Percentiles rank a stretch among this genome's conserved stretches.
These are phyloP conservation scores for Capreolus pygargus DNA, from an alignment of 2,113 vertebrate species.

Conservation along the genomic window DNA sequence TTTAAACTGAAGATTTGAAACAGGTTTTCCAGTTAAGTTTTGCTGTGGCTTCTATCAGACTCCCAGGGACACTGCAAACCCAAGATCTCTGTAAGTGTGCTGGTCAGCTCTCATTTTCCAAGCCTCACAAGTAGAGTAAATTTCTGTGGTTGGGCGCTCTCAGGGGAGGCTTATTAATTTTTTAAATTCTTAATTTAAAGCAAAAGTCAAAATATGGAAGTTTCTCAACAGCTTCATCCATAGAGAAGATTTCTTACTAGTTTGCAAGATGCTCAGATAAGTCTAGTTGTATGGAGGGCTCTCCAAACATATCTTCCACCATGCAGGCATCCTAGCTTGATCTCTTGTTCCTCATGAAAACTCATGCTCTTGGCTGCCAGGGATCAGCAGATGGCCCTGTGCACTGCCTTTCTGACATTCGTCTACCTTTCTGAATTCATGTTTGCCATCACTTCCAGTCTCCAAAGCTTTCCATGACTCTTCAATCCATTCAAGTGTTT, in stretches of 20 bases:
- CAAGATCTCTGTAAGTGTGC: neutral
- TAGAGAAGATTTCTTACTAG: neutral
- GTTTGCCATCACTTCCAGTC: neutral
- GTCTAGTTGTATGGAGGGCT: neutral
- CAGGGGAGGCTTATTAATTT: neutral
- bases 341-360: neutral
- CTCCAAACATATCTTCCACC: neutral
- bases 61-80: neutral
- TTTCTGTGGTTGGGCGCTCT: neutral
- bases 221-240: neutral
- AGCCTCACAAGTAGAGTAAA: neutral
- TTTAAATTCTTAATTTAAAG: neutral
- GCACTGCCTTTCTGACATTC: neutral
- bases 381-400: neutral
- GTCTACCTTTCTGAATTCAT: neutral
- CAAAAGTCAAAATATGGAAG: neutral
- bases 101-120: neutral
- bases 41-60: neutral
- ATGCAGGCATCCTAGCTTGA: neutral
- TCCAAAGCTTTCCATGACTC: neutral
- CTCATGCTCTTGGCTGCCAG: neutral
- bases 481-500: neutral
- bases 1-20: neutral
- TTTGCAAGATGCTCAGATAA: neutral
- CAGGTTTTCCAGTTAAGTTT: neutral